phyloP scores from a whole-genome alignment of 2,888 invertebrate species.

The Leptinotarsa juncta region DNA sequence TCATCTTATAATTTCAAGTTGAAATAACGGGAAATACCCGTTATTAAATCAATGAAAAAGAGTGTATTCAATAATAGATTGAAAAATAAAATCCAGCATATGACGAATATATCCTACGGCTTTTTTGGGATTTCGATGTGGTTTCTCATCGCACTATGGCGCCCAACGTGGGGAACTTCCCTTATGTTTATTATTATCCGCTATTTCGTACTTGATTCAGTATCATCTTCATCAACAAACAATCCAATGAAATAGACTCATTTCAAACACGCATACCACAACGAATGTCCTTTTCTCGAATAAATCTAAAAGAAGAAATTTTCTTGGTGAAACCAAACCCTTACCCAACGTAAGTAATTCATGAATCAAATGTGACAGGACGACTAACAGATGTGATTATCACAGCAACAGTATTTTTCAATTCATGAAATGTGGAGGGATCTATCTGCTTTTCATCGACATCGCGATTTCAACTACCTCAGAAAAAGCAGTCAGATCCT shows the following conservation, averaged over 20 bases:
- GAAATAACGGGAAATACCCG: no score
- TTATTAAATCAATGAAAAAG: no score
- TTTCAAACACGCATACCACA: constrained; percentile 18
- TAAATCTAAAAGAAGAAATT: not conserved
- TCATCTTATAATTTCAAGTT: no score
- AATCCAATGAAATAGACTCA: constrained; percentile 7
- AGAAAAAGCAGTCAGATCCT: constrained; percentile 11
- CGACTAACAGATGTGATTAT: constrained; percentile 55
- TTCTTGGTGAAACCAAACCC: not conserved
- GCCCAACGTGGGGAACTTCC: no score
- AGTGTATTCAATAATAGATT: no score
- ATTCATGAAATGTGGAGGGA: constrained; percentile 26
- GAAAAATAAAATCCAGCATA: no score
- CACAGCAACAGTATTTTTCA: constrained; percentile 64
- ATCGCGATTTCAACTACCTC: not conserved
- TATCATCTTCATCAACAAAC: constrained; percentile 7
- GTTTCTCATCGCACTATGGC: no score
- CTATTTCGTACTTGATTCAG: not conserved
- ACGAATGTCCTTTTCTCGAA: not conserved
- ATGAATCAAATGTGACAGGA: constrained; percentile 17
- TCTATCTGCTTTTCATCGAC: constrained; percentile 24
- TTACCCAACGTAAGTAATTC: constrained; percentile 12
- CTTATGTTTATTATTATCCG: no score
- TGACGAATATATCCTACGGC: no score
- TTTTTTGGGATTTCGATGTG: no score